Base-by-base conservation (phyloP, 2,888 invertebrate genomes). In the Flexamia atlantica region DNA sequence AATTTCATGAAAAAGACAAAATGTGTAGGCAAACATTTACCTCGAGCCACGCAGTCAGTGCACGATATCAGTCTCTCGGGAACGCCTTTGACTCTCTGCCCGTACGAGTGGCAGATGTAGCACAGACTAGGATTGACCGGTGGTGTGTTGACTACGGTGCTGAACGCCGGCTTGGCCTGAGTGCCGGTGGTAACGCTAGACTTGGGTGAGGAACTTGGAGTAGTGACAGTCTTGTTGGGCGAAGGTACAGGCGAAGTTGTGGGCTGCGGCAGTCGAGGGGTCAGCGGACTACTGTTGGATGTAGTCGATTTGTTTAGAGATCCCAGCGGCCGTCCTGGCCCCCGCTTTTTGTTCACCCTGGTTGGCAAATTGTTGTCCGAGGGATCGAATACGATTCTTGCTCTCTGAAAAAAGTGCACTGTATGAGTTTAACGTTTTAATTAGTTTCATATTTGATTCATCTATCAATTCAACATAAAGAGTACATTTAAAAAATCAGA, bases 351-450 rank as follows among this genome's bases (percentile, higher is more conserved):
- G 91, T 90, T 94, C 95, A 88, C 94, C 93, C 87, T 92, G 32
- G 82, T 93, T 12, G 96, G 95, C 50, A 95, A 90, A 90, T 96
- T 95, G 87, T 95, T 95, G 88, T 96, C 96, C 0, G 96, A 96
- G 1, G 97, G 97, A 90, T 97, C 96, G 89, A 96, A 97, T 0
- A 97, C 96, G 14, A 85, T 81, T 89, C 95, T 96, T 0, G 96
- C 96, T 92, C 95, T 94, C 93, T 93, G 88, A 83, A 89, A 89
- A n/a, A n/a, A n/a, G n/a, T n/a, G n/a, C n/a, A n/a, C n/a, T n/a
- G n/a, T n/a, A n/a, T n/a, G n/a, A n/a, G n/a, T n/a, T n/a, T n/a
- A n/a, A n/a, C n/a, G n/a, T n/a, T n/a, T n/a, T n/a, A n/a, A n/a
- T n/a, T n/a, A n/a, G n/a, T n/a, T n/a, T n/a, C n/a, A n/a, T n/a